Conservation (phyloP, 1,140 invertebrate genomes). For the Mercenaria mercenaria region DNA sequence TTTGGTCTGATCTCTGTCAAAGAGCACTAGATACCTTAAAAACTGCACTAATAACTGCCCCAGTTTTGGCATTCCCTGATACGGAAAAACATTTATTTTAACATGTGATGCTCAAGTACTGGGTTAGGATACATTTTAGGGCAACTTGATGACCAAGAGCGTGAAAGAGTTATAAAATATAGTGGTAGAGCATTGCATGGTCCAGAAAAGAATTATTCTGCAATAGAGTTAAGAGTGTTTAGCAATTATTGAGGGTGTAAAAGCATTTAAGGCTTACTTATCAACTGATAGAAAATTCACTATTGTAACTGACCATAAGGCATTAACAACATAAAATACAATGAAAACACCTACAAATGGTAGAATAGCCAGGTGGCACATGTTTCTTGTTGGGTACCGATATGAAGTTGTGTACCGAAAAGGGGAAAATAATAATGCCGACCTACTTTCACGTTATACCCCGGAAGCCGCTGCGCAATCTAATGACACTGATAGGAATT, state of each 20-base stretch:
- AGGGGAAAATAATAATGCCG: not conserved
- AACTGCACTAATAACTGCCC: not conserved
- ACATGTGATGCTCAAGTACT: conserved; percentile 17
- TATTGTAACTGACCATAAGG: conserved; percentile 39
- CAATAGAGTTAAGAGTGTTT: conserved; percentile 11
- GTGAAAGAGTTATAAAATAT: conserved; percentile 24
- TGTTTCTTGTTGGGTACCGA: not conserved
- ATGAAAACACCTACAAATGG: not conserved
- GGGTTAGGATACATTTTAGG: conserved; percentile 33
- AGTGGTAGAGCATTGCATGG: conserved; percentile 17
- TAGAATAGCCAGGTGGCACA: conserved; percentile 11
- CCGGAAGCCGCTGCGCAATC: not conserved
- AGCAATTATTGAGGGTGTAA: conserved; percentile 21
- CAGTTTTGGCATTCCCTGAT: conserved; percentile 6
- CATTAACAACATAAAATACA: not conserved
- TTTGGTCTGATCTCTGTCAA: not conserved
- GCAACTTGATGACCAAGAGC: not conserved
- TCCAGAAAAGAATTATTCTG: conserved; percentile 27
- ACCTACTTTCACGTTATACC: not conserved
- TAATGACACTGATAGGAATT: too few relatives aligned
- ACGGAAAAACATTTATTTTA: conserved; percentile 1
- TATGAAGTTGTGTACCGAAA: conserved; percentile 33
- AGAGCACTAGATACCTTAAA: not conserved
- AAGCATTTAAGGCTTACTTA: conserved; percentile 20
- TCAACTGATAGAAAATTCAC: not conserved